Base-by-base conservation (phyloP, 2,797 vertebrate genomes). In the Phrynocephalus forsythii region DNA sequence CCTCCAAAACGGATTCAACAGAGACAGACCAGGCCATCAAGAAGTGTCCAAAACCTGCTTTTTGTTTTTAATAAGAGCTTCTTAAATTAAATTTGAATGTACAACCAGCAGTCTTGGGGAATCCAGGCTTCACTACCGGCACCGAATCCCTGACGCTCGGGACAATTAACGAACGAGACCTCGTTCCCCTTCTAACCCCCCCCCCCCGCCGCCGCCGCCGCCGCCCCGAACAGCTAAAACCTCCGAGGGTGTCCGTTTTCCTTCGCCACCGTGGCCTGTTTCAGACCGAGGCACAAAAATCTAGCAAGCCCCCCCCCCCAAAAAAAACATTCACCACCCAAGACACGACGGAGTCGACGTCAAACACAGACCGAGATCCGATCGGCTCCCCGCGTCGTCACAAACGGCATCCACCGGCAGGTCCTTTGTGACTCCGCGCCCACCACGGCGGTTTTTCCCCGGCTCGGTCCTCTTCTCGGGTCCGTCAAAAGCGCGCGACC, bases 21-120 rank as follows among this genome's bases (percentile, higher is more conserved):
- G 18, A 81, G 79, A 75, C 26, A 86, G 33, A 28, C 4, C 26
- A 56, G 60, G 13, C 10, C 38, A 76, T 6, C 48, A 20, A 7
- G 44, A 9, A 5, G n/a, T 75, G 71, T 77, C 73, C 0, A 0
- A 81, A 26, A 75, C 63, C 10, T 20, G 68, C 4, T 50, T 86
- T 63, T 56, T 56, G 13, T 56, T 63, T 92, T 88, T 91, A 91
- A 82, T 66, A 83, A n/a, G 75, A 68, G 48, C 63, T 71, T 33
- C 60, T 60, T 75, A 13, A 73, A 75, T 52, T 68, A 33, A 79
- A 28, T 10, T 20, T 3, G 3, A 5, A 28, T 2, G 1, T 3
- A 82, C 20, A 52, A 72, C 2, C 1, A 6, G 6, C 77, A 83
- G 86, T 75, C 86, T 75, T 15, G 5, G 6, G 52, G 18, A 80